Base-by-base conservation (phyloP, 2,888 invertebrate species). In the Nudaria mundana region DNA sequence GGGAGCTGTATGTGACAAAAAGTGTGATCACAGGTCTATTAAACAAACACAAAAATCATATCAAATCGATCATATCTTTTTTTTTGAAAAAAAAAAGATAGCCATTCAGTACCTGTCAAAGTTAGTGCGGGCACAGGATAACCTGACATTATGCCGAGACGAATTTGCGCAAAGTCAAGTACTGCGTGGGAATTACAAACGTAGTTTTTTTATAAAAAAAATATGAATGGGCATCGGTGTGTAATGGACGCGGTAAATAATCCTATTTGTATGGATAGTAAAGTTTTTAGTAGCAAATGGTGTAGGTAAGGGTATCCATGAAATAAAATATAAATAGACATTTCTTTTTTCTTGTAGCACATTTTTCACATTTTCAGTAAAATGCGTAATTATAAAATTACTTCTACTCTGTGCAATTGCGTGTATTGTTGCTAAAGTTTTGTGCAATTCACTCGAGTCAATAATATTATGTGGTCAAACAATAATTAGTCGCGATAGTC, bases 201-300 rank as follows among this genome's bases (percentile, higher is more conserved):
- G 70, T 58, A 37, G 48, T 63, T 44, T 54, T 41, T 63, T 70
- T 66, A 72, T 69, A 55, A 48, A 60, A 42, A 42, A 55, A 61
- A 56, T 57, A 73, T 86, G 81, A 85, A 84, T 86, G 83, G 67
- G 59, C 58, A 65, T 81, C 81, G 78, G 77, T 43, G 37, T 52
- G 77, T 80, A 82, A 81, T 84, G 77, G 78, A 76, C 76, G 66
- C 66, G 71, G 78, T 76, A 82, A 86, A 82, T 83, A 78, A 79
- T 71, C 65, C 70, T 66, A 81, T 84, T 85, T 79, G 79, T 76
- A 76, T 82, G 81, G 80, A 82, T 59, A 52, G 48, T 52, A 54
- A 40, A 59, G 64, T 54, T 50, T 73, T 69, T 68, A 61, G 53
- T 56, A 44, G 64, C 50, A 56, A 61, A 63, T 63, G 63, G 55